phyloP scores from a whole-genome alignment of 2,113 vertebrate genomes.

The Bungarus multicinctus region DNA sequence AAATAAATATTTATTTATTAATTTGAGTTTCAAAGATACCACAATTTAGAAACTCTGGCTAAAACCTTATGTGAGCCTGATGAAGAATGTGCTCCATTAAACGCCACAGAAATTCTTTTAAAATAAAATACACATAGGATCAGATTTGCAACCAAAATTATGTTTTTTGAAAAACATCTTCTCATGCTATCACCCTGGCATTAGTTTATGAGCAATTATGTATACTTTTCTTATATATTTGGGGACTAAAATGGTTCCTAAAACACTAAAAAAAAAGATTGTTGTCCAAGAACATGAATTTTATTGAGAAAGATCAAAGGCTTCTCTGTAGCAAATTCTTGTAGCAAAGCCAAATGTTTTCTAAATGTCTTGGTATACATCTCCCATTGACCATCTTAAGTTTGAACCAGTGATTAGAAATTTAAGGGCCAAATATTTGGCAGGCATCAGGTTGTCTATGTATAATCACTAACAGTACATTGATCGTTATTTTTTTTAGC shows the following conservation, averaged over 20 bases:
- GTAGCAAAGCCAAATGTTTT: neutral
- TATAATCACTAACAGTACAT: neutral
- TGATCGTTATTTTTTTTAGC: neutral
- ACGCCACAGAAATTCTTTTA: neutral
- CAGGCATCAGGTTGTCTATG: neutral
- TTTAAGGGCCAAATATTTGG: neutral
- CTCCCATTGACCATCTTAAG: neutral
- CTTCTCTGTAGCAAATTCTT: neutral
- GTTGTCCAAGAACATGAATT: neutral
- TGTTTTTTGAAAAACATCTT: neutral
- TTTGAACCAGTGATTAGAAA: neutral
- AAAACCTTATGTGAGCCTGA: neutral
- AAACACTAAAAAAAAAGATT: neutral
- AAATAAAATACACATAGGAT: neutral
- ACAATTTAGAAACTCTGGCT: neutral
- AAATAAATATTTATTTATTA: neutral
- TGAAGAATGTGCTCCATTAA: neutral
- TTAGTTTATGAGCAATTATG: neutral
- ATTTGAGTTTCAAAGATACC: neutral
- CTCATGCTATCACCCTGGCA: neutral
- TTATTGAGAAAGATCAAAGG: neutral
- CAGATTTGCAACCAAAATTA: neutral
- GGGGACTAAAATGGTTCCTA: neutral
- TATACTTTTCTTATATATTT: neutral
- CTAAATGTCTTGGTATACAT: neutral